phyloP scores from a whole-genome alignment of 2,797 vertebrate genomes.

The Myripristis murdjan region DNA sequence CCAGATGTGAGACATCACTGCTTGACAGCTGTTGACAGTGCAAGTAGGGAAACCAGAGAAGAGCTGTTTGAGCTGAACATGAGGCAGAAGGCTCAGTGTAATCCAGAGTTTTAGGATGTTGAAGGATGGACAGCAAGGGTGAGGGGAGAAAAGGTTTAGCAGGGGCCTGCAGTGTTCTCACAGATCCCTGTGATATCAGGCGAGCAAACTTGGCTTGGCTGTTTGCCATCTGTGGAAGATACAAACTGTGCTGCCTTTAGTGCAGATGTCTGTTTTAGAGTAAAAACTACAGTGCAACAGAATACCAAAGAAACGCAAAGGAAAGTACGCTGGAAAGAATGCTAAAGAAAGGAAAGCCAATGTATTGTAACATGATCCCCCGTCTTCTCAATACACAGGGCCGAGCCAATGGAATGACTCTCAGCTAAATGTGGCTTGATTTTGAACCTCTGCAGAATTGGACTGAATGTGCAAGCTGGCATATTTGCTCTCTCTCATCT shows the following conservation, averaged over 20 bases:
- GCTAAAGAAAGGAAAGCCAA: slow-evolving; percentile 10
- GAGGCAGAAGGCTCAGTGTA: slow-evolving; percentile 9
- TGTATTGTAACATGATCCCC: slow-evolving; percentile 10
- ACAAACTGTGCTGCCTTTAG: slow-evolving; percentile 22
- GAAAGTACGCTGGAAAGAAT: too few species aligned
- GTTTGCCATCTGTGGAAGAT: slow-evolving; percentile 8
- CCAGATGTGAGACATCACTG: background rate
- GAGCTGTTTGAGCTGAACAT: slow-evolving; percentile 36
- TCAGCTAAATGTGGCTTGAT: slow-evolving; percentile 18
- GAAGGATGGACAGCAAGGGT: slow-evolving; percentile 2
- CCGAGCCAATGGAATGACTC: background rate
- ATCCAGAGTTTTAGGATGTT: slow-evolving; percentile 23
- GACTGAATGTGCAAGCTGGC: slow-evolving; percentile 8
- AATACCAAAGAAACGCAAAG: background rate
- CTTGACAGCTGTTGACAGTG: slow-evolving; percentile 7
- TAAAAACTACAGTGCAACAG: background rate
- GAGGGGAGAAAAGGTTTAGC: slow-evolving; percentile 31
- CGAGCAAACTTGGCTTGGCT: slow-evolving; percentile 21
- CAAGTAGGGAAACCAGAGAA: background rate
- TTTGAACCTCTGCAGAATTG: slow-evolving; percentile 11
- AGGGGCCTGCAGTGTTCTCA: slow-evolving; percentile 60
- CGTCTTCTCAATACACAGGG: background rate
- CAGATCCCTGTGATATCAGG: slow-evolving; percentile 53
- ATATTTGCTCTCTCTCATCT: slow-evolving; percentile 9
- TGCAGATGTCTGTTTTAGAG: slow-evolving; percentile 19